A percentile compares a stretch with the other conserved stretches of the same genome.
Evolutionary conservation across 2,888 invertebrate species (phyloP).

Genomic region (Poecilus cupreus): DNA sequence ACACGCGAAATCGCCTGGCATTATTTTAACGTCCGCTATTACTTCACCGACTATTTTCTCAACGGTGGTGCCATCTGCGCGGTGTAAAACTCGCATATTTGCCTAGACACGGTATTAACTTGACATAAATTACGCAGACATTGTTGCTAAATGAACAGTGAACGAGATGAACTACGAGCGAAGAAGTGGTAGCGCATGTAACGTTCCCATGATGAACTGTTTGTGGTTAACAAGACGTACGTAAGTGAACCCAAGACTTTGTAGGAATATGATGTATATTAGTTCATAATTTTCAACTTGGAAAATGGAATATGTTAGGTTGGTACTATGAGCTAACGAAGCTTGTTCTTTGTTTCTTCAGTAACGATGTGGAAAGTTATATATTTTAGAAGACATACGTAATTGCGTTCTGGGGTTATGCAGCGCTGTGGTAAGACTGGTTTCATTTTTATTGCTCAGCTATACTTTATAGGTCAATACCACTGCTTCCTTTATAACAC

Average conservation of each 20-base stretch:
- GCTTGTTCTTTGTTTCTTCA: constrained; percentile 11
- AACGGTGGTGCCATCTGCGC: constrained; percentile 11
- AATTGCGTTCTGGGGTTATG: constrained; percentile 2
- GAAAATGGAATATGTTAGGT: constrained; percentile 33
- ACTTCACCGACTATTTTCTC: not conserved
- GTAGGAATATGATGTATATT: constrained; percentile 26
- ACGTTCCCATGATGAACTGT: constrained; percentile 23
- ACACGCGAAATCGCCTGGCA: constrained; percentile 1
- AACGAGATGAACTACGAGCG: constrained; percentile 6
- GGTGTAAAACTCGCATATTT: constrained; percentile 17
- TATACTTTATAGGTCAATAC: too few species aligned
- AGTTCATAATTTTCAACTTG: constrained; percentile 39
- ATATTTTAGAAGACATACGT: constrained; percentile 12
- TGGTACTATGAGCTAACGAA: constrained; percentile 30
- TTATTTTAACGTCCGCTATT: constrained; percentile 31
- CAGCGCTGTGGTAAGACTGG: not conserved
- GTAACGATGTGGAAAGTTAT: constrained; percentile 17
- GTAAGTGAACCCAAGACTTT: not conserved
- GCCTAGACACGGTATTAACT: constrained; percentile 34
- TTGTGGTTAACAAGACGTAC: not conserved
- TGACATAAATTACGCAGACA: constrained; percentile 34
- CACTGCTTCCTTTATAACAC: too few species aligned
- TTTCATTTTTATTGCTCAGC: not conserved
- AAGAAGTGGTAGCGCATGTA: not conserved
- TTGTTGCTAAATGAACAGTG: constrained; percentile 34